phyloP scores from a whole-genome alignment of 2,113 vertebrate genomes.

The Apeltes quadracus region DNA sequence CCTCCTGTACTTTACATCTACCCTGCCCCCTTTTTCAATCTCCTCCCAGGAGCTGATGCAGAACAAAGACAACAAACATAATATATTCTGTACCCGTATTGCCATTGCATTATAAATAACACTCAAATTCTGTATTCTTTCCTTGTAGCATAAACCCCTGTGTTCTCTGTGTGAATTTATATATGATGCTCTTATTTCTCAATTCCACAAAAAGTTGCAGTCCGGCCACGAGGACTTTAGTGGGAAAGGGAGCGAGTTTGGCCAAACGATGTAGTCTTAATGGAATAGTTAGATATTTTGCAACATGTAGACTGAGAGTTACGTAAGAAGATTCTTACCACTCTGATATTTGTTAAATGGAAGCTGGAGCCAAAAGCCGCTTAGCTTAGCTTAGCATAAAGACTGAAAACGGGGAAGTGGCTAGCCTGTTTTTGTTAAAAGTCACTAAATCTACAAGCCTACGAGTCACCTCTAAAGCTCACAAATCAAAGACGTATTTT shows the following conservation, averaged over 20 bases:
- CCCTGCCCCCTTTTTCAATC: constrained; percentile 35
- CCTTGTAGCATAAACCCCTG: neutral
- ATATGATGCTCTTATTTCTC: constrained; percentile 25
- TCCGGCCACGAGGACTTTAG: constrained; percentile 15
- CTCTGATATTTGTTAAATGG: neutral
- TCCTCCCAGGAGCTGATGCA: constrained; percentile 46
- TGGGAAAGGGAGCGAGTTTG: constrained; percentile 16
- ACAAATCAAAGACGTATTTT: neutral
- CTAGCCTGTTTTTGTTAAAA: neutral
- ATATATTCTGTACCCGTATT: constrained; percentile 55
- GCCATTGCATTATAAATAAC: constrained; percentile 57
- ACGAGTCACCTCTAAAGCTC: neutral
- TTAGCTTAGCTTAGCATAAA: constrained; percentile 2
- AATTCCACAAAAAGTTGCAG: constrained; percentile 9
- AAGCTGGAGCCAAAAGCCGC: neutral
- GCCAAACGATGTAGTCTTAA: constrained; percentile 7
- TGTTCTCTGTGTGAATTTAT: constrained; percentile 26
- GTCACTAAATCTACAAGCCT: neutral
- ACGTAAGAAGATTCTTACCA: neutral
- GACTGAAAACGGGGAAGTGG: neutral
- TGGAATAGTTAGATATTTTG: constrained; percentile 4
- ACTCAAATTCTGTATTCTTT: constrained; percentile 6
- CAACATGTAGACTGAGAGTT: neutral
- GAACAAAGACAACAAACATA: constrained; percentile 59
- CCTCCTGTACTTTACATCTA: constrained; percentile 37